These are phyloP conservation scores for Onchidella celtica DNA, from an alignment of 2,888 invertebrate genomes.

Conservation along the genomic window DNA sequence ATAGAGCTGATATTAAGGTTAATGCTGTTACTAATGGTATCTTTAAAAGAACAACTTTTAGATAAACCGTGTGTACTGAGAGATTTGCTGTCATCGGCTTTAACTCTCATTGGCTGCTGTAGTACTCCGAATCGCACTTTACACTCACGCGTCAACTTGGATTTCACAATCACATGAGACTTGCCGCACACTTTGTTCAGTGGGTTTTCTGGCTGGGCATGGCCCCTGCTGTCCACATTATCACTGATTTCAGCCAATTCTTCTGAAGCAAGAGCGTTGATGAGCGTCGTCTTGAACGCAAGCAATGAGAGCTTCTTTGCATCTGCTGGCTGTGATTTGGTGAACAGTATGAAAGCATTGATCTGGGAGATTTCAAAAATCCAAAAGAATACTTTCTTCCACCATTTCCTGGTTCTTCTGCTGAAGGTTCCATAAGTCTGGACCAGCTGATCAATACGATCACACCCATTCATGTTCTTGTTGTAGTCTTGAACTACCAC, in stretches of 20 bases:
- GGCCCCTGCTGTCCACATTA: background rate
- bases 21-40: no score
- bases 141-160: background rate
- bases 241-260: background rate
- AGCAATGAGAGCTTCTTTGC: background rate
- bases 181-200: background rate
- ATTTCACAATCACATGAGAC: background rate
- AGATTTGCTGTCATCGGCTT: no score
- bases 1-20: no score
- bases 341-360: background rate
- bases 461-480: background rate
- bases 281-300: background rate
- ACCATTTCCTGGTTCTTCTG: constrained; percentile 7
- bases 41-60: no score
- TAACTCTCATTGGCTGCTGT: no score
- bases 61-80: no score
- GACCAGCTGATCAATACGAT: background rate
- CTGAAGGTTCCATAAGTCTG: background rate
- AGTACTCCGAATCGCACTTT: no score
- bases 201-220: background rate
- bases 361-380: background rate
- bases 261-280: background rate
- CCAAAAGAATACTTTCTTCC: constrained; percentile 1
- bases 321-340: background rate
- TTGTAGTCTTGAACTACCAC: background rate